Evolutionary conservation across 2,888 invertebrate species (phyloP), one percentile per base, ranked within the genome.

Genomic region (Mesoligia furuncula): DNA sequence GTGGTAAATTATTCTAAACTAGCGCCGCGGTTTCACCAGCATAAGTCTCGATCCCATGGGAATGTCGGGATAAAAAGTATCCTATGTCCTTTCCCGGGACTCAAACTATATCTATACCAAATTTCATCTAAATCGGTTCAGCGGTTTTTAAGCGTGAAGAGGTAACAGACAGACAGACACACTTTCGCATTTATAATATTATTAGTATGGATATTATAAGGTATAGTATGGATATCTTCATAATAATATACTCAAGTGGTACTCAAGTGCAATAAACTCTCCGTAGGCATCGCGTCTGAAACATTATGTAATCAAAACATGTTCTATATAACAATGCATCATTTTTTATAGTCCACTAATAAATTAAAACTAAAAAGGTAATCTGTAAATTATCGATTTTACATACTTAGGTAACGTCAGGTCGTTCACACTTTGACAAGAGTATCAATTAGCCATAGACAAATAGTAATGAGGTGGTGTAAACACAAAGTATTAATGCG

Each of bases 341-440:
- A 88, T 90, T 91, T 92, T 93, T 93, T 91, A 90, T 87, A 90
- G 88, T 89, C 84, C 80, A 83, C 75, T 79, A 88, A 91, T 92
- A 93, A 91, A 92, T 92, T 91, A 89, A 83, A 75, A 87, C 91
- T 84, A 89, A 93, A 92, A 93, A 90, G 93, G 93, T 83, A 89
- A 89, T 89, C 89, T 86, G 87, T 90, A 88, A 87, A 86, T 88
- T 85, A 86, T 87, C 78, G 85, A 86, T 86, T 86, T 86, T 79
- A 85, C 84, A 73, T 73, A n/a, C n/a, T n/a, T n/a, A 79, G 36
- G 42, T 42, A 42, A 42, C 70, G 64, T 70, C 79, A 75, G 90
- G 87, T 89, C 88, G 75, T 89, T 90, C 86, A 88, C 89, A 85
- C 78, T 83, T 77, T 83, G 77, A 82, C 81, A 84, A 73, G 68